phyloP scores from a whole-genome alignment of 2,797 vertebrate species.

The Anisognathus igniventris region DNA sequence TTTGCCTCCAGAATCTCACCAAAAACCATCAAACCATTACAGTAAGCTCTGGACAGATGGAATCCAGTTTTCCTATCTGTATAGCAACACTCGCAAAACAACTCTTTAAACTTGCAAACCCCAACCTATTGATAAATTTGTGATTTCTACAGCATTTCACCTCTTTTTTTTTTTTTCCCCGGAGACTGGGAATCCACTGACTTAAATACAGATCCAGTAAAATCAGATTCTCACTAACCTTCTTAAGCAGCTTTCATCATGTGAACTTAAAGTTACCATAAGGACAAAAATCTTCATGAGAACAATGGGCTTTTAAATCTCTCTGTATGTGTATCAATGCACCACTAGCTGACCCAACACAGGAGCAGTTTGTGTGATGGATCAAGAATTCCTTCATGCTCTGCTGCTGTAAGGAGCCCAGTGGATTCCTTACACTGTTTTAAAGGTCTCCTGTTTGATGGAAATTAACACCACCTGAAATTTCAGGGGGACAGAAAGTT shows the following conservation, averaged over 20 bases:
- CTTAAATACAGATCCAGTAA: neutral
- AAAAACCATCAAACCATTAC: neutral
- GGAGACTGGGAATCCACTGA: neutral
- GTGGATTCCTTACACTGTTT: neutral
- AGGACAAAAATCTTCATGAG: neutral
- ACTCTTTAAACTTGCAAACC: neutral
- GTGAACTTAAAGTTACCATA: neutral
- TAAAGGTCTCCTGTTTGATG: neutral
- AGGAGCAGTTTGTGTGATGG: neutral
- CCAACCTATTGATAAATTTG: neutral
- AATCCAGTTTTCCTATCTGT: neutral
- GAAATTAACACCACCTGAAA: neutral
- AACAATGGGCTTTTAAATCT: neutral
- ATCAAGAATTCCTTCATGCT: neutral
- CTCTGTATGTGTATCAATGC: neutral
- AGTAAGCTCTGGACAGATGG: neutral
- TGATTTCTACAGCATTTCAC: neutral
- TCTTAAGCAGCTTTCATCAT: neutral
- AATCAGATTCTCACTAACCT: neutral
- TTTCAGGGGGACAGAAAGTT: neutral
- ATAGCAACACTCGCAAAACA: neutral
- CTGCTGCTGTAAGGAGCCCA: neutral
- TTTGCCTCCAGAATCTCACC: neutral
- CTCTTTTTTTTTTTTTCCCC: neutral
- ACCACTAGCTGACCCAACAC: neutral